Percentiles rank a stretch among this genome's conserved stretches.
These are phyloP conservation scores for Sander vitreus DNA, from an alignment of 2,113 vertebrate species.

Conservation along the genomic window DNA sequence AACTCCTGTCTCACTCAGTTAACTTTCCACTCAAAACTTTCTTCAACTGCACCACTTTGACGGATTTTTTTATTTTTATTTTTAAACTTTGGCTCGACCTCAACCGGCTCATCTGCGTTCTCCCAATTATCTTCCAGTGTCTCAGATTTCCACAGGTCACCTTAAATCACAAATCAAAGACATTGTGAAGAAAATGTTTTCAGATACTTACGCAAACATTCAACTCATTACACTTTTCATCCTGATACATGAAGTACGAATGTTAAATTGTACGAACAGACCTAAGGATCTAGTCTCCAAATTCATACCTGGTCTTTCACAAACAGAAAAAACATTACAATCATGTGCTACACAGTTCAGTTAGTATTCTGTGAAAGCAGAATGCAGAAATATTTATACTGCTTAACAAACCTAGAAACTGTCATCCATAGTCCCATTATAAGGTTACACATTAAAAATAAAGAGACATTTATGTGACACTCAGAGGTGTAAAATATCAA, in stretches of 20 bases:
- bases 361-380: not conserved
- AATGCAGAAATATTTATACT: not conserved
- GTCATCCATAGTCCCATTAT: not conserved
- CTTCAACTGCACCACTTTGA: constrained; percentile 68
- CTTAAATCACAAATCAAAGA: constrained; percentile 61
- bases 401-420: not conserved
- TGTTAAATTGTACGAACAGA: not conserved
- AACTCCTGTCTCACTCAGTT: constrained; percentile 72
- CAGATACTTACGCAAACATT: constrained; percentile 17
- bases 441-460: not conserved
- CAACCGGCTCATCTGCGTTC: constrained; percentile 47
- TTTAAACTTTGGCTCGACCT: constrained; percentile 50
- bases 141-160: constrained; percentile 55
- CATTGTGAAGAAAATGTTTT: constrained; percentile 36
- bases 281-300: not conserved
- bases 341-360: not conserved
- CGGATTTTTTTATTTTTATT: not conserved
- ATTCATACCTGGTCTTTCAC: not conserved
- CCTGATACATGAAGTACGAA: not conserved
- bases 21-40: constrained; percentile 73
- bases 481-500: not conserved
- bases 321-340: not conserved
- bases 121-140: constrained; percentile 43
- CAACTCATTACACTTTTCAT: constrained; percentile 7
- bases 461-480: not conserved